Base-by-base conservation (phyloP, 2,113 vertebrate species). In the Monarcha castaneiventris region DNA sequence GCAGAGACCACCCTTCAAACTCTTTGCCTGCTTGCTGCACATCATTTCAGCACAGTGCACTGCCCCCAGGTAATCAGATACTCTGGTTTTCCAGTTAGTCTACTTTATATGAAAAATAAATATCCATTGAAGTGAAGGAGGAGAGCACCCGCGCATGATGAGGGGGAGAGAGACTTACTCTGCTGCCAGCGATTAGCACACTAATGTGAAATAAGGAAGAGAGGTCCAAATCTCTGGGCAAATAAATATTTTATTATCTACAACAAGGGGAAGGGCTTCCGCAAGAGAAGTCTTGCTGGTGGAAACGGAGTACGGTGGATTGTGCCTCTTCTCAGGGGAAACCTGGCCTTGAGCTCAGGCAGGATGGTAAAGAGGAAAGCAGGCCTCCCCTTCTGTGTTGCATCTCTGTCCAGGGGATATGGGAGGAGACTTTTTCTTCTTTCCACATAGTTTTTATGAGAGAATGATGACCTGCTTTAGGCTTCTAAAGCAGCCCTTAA, bases 211-310 rank as follows among this genome's bases (percentile, higher is more conserved):
- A 89, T 83, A 92, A 90, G 83, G 80, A 96, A 97, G 83, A 95
- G 87, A 93, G 62, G 84, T 80, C 77, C 87, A 94, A 94, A 74
- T 95, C 94, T 96, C 95, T 92, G 80, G 89, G 66, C 77, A 75
- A 95, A 94, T 95, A 92, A 97, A 95, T 95, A 97, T 96, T 95
- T 95, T 78, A 97, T 94, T 75, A 92, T 68, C 66, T 94, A 96
- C 89, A 95, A 91, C 87, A 94, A 96, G 93, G 82, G 87, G 84
- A 96, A 94, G 54, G 64, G 66, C 51, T 93, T 95, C 77, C 0
- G 27, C 76, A 94, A 55, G 79, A 88, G 59, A 74, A 76, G 71
- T 56, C 29, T 77, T 81, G 75, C 84, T 87, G 66, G 77, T 95
- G 77, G 85, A 90, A 93, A 78, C 32, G 4, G 51, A 44, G 77